A percentile compares a stretch with the other conserved stretches of the same genome.
Evolutionary conservation across 2,797 vertebrate genomes (phyloP).

Genomic region (Pseudochaenichthys georgianus): DNA sequence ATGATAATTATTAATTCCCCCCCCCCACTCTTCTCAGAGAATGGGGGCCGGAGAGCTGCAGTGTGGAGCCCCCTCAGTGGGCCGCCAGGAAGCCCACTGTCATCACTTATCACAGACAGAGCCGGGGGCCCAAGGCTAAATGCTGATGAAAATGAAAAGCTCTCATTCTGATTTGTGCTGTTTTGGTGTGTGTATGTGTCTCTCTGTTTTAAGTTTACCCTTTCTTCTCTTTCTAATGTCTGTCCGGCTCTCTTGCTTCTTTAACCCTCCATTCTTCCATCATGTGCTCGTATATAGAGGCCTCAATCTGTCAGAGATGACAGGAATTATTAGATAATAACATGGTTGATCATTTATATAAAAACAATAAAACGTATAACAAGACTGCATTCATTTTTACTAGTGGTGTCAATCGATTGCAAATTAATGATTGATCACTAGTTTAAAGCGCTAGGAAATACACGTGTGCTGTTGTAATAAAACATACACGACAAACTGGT

Average conservation of each 20-base stretch:
- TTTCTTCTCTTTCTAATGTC: conserved; percentile 1
- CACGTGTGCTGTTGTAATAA: no score
- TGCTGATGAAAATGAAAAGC: conserved; percentile 80
- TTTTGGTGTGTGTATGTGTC: conserved; percentile 42
- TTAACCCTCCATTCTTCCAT: background rate
- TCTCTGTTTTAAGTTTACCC: conserved; percentile 22
- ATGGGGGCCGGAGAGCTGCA: conserved; percentile 57
- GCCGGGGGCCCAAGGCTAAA: conserved; percentile 68
- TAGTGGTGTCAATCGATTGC: no score
- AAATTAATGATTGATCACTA: no score
- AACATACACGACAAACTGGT: no score
- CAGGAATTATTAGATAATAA: background rate
- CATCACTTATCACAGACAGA: conserved; percentile 83
- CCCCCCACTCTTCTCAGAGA: conserved; percentile 67
- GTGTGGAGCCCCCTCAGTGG: conserved; percentile 74
- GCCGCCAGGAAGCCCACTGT: conserved; percentile 73
- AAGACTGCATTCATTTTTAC: no score
- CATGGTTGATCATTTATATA: background rate
- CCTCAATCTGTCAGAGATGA: background rate
- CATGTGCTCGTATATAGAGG: background rate
- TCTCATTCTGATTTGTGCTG: conserved; percentile 63
- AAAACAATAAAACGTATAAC: no score
- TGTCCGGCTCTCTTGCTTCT: background rate
- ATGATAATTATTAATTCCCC: conserved; percentile 99
- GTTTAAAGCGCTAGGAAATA: no score